Percentiles rank a stretch among this genome's conserved stretches.
Conservation (phyloP, 2,888 invertebrate species). For the Neoscelio sp. region DNA sequence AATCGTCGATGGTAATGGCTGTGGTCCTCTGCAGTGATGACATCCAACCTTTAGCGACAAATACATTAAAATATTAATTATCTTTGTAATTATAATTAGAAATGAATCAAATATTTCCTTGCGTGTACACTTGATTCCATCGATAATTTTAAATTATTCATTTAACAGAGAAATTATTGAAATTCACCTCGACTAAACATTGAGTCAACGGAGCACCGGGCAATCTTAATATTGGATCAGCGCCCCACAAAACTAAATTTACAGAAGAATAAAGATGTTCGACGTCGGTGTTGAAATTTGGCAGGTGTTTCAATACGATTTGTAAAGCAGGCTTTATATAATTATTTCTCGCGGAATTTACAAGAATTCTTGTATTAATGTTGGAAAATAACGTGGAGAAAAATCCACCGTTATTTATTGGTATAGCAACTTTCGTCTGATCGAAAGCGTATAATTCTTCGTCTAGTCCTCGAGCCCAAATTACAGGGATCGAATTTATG, state of each 20-base stretch:
- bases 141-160: no score
- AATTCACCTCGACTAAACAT: conserved; percentile 77
- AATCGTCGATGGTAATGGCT: conserved; percentile 75
- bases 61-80: conserved; percentile 4
- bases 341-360: conserved; percentile 71
- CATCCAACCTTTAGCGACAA: conserved; percentile 77
- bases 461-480: conserved; percentile 76
- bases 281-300: conserved; percentile 67
- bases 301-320: conserved; percentile 71
- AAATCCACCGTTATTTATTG: conserved; percentile 74
- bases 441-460: conserved; percentile 79
- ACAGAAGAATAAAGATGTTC: conserved; percentile 77
- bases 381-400: conserved; percentile 66
- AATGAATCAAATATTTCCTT: no score
- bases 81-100: background rate
- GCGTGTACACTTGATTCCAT: no score
- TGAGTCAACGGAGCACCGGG: conserved; percentile 77
- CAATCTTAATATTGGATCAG: conserved; percentile 76
- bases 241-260: conserved; percentile 78
- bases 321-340: conserved; percentile 74
- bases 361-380: conserved; percentile 58
- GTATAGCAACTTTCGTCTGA: conserved; percentile 77
- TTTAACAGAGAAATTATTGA: no score
- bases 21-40: conserved; percentile 79
- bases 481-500: conserved; percentile 78